These are phyloP conservation scores for Philonicus albiceps DNA, from an alignment of 2,888 invertebrate genomes.

Conservation along the genomic window DNA sequence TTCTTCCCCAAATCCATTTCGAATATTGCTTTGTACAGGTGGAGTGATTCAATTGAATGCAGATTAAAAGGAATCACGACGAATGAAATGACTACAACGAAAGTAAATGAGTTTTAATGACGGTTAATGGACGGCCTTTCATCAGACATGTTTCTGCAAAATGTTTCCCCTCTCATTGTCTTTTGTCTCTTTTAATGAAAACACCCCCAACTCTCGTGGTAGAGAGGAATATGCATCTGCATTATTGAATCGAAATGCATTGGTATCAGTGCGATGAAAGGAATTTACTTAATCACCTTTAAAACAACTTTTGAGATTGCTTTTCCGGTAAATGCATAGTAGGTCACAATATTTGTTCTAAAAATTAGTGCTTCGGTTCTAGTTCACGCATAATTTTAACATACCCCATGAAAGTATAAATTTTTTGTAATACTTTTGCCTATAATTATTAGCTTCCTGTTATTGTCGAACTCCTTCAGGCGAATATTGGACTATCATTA, in stretches of 20 bases:
- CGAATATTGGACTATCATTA: too few species aligned
- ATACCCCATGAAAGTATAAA: too few species aligned
- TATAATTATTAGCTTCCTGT: too few species aligned
- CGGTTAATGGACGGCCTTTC: constrained; percentile 20
- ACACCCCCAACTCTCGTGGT: not conserved
- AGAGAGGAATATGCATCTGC: not conserved
- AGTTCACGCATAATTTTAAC: too few species aligned
- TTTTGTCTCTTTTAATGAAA: not conserved
- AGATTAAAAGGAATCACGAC: constrained; percentile 18
- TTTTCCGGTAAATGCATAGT: not conserved
- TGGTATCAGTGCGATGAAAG: not conserved
- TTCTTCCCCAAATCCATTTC: constrained; percentile 45
- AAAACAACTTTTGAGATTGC: not conserved
- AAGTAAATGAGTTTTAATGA: constrained; percentile 35
- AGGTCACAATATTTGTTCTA: too few species aligned
- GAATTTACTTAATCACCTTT: not conserved
- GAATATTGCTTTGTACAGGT: constrained; percentile 48
- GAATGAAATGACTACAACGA: constrained; percentile 21
- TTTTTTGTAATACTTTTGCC: too few species aligned
- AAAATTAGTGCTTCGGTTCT: too few species aligned
- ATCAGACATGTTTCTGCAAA: not conserved
- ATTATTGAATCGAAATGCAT: not conserved
- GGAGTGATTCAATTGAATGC: constrained; percentile 35
- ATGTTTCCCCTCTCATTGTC: not conserved
- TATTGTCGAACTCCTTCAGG: too few species aligned